Conservation (phyloP, 2,797 vertebrate species). For the Enteromius thamalakanensis region DNA sequence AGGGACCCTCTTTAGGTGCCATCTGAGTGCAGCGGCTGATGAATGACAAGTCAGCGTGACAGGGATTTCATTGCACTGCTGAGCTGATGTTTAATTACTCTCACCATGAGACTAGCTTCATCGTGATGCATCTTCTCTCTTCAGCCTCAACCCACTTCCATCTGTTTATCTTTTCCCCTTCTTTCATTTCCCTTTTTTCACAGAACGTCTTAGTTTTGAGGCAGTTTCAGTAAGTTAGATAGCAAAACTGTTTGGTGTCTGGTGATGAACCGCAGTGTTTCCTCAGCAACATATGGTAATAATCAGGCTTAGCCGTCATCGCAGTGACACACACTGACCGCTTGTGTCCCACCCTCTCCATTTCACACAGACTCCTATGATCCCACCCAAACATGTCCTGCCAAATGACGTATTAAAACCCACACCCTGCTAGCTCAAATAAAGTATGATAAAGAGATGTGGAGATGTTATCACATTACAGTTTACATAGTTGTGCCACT, state of each 20-base stretch:
- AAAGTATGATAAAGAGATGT: background rate
- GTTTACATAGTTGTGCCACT: background rate
- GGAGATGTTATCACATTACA: background rate
- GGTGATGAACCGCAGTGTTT: background rate
- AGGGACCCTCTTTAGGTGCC: background rate
- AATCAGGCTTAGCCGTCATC: constrained; percentile 28
- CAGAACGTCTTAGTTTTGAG: background rate
- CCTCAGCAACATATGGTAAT: constrained; percentile 23
- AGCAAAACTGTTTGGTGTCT: constrained; percentile 7
- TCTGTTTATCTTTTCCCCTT: background rate
- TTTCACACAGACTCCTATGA: background rate
- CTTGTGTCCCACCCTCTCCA: background rate
- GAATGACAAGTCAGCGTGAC: background rate
- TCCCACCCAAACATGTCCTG: constrained; percentile 25
- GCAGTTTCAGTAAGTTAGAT: background rate
- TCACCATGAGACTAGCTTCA: constrained; percentile 15
- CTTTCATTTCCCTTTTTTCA: background rate
- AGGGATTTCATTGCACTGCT: background rate
- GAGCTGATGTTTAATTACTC: constrained; percentile 28
- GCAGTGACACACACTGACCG: constrained; percentile 36
- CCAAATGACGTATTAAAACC: constrained; percentile 12
- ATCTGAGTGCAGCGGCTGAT: constrained; percentile 1
- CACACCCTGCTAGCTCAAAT: constrained; percentile 44
- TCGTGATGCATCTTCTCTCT: background rate
- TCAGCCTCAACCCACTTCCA: background rate